Base-by-base conservation (phyloP, 2,113 vertebrate species). In the Amazona vittata region DNA sequence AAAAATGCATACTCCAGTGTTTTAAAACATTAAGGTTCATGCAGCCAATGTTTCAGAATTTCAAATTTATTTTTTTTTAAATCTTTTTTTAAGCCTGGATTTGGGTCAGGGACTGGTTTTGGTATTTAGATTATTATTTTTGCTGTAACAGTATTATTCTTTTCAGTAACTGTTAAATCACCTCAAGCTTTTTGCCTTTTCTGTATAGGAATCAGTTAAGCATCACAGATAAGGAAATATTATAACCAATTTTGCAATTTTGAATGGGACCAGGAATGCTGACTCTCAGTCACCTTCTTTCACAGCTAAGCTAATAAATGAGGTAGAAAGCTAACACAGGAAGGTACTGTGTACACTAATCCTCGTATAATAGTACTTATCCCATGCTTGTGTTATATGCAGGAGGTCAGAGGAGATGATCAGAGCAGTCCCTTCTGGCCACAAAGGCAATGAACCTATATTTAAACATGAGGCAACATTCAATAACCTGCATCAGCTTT, bases 111-210 rank as follows among this genome's bases (percentile, higher is more conserved):
- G 57, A 79, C 70, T 96, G 69, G 62, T 68, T 94, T 89, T 49
- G 84, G 89, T 79, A 95, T 93, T 96, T 85, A 79, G 91, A 79
- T 93, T 95, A 96, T 95, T 96, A 68, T 91, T 97, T 95, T 94
- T 93, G 81, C 89, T 96, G 52, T 89, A 71, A 60, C 29, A 28
- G 62, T 89, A 89, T 94, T 96, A 93, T 87, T 76, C 69, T 79
- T 95, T 95, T 82, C 83, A 95, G 93, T 87, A 85, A 93, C 96
- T 95, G 86, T 87, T 91, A 93, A 93, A 59, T 93, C 2, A 0
- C 74, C 81, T 60, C 39, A 60, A 84, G 29, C 65, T 64, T 84
- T 62, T 87, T 96, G 77, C 91, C 39, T 81, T 94, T 89, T 84
- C 86, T 71, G 15, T 52, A 62, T n/a, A 96, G 83, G 74, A 93